Evolutionary conservation across 2,113 vertebrate genomes (phyloP).

Genomic region (Melanotaenia duboulayi): DNA sequence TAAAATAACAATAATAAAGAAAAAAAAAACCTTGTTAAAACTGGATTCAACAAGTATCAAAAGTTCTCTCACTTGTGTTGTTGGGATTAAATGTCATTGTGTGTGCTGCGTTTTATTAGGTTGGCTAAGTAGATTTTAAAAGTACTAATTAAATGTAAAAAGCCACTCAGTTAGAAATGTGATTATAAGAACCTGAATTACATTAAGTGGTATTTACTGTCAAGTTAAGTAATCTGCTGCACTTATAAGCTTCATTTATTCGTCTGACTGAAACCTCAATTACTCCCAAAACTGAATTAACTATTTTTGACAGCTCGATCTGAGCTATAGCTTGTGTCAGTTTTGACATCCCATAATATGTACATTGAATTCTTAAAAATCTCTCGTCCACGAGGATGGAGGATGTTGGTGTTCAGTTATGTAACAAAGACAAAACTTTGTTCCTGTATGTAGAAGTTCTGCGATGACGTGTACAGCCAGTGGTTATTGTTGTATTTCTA

Average conservation of each 20-base stretch:
- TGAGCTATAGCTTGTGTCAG: not conserved
- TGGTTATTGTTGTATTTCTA: conserved; percentile 32
- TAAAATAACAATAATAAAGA: too few species aligned
- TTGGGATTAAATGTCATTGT: not conserved
- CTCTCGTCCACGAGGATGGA: conserved; percentile 4
- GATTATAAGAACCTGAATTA: not conserved
- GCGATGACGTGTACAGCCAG: conserved; percentile 8
- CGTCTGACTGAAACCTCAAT: not conserved
- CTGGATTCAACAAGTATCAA: not conserved
- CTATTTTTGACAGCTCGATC: conserved; percentile 11
- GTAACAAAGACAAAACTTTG: not conserved
- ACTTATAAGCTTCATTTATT: not conserved
- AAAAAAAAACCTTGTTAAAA: not conserved
- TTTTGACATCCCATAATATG: not conserved
- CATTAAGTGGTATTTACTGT: conserved; percentile 13
- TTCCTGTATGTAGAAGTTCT: conserved; percentile 11
- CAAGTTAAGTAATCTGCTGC: conserved; percentile 1
- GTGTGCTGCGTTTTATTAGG: not conserved
- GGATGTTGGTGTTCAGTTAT: conserved; percentile 2
- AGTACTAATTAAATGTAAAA: not conserved
- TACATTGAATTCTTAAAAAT: not conserved
- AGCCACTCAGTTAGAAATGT: not conserved
- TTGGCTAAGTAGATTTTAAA: not conserved
- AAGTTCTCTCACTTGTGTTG: not conserved
- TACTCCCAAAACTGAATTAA: not conserved